Evolutionary conservation across 2,113 vertebrate species (phyloP).

Genomic region (Oreochromis tanganicae): DNA sequence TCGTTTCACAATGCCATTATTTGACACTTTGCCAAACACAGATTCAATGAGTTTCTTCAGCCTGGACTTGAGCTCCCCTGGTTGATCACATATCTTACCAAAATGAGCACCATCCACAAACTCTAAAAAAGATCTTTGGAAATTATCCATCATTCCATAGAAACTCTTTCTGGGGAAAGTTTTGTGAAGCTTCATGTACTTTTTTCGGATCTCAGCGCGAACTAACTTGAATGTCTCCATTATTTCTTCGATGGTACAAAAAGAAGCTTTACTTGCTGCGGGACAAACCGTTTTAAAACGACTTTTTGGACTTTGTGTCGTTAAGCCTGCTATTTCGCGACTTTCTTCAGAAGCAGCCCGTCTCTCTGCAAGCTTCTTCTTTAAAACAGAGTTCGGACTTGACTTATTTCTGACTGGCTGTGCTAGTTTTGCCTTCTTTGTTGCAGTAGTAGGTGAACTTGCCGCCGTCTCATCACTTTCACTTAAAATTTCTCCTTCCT

Average conservation of each 20-base stretch:
- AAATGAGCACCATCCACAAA: slow-evolving; percentile 82
- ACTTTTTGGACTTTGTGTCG: slow-evolving; percentile 55
- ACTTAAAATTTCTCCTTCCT: slow-evolving; percentile 91
- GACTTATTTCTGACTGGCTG: slow-evolving; percentile 21
- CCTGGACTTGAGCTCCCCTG: slow-evolving; percentile 73
- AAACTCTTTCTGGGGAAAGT: slow-evolving; percentile 86
- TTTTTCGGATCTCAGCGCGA: slow-evolving; percentile 84
- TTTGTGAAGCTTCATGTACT: slow-evolving; percentile 95
- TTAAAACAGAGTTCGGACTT: slow-evolving; percentile 33
- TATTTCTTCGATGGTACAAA: slow-evolving; percentile 78
- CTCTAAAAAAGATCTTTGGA: slow-evolving; percentile 82
- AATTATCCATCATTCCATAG: slow-evolving; percentile 86
- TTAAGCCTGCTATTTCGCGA: neutral
- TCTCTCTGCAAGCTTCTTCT: slow-evolving; percentile 22
- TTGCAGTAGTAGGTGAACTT: slow-evolving; percentile 27
- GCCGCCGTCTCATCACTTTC: slow-evolving; percentile 73
- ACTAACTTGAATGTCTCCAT: slow-evolving; percentile 84
- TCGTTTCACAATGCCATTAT: slow-evolving; percentile 87
- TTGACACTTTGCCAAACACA: slow-evolving; percentile 81
- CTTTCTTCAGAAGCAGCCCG: neutral
- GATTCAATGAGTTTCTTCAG: slow-evolving; percentile 82
- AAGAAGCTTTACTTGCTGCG: slow-evolving; percentile 46
- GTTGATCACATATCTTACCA: slow-evolving; percentile 75
- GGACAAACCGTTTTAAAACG: slow-evolving; percentile 71
- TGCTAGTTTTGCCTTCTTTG: slow-evolving; percentile 43